Evolutionary conservation across 2,113 vertebrate genomes (phyloP), one percentile per base, ranked within the genome.

Genomic region (Coracopsis vasa): DNA sequence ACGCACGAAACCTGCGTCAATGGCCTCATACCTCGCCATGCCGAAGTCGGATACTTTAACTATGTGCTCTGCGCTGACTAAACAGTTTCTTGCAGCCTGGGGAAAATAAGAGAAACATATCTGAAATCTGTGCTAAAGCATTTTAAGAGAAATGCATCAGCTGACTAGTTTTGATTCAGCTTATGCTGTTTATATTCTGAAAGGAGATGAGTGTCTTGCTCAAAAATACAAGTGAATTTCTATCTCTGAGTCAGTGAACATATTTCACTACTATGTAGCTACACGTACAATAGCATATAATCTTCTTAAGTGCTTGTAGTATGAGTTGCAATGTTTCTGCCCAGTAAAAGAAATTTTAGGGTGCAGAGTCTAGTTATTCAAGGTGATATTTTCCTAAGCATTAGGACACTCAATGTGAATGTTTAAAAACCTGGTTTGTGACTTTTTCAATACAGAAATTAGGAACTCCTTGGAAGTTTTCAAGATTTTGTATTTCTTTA

Each of bases 11-110:
- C 33, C 48, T 10, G 28, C 2, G 0, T 24, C 23, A 48, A 2
- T 6, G 11, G 44, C 42, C 53, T 84, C n/a, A 0, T 96, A 99
- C 99, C 99, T 99, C 1, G 98, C 97, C 99, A 99, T 99, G 61
- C 99, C 99, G 2, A 99, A 99, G 96, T 99, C 99, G 0, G 98
- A 97, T 62, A 99, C 98, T 95, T 99, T 99, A 78, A 99, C 98
- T 7, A 98, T 66, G 6, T 98, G 97, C 39, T 98, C 96, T 7
- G 96, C 96, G 3, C 96, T 98, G 50, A 99, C 98, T 97, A 99
- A 98, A 97, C 99, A 99, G 97, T 99, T 99, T 81, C 99, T 98
- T 74, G 99, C 99, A 6, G 99, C 99, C 99, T 99, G 77, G 13
- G 19, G 45, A 82, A 94, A 95, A 71, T 84, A 29, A 85, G 45